phyloP scores from a whole-genome alignment of 2,797 vertebrate species.

The Lutra lutra region DNA sequence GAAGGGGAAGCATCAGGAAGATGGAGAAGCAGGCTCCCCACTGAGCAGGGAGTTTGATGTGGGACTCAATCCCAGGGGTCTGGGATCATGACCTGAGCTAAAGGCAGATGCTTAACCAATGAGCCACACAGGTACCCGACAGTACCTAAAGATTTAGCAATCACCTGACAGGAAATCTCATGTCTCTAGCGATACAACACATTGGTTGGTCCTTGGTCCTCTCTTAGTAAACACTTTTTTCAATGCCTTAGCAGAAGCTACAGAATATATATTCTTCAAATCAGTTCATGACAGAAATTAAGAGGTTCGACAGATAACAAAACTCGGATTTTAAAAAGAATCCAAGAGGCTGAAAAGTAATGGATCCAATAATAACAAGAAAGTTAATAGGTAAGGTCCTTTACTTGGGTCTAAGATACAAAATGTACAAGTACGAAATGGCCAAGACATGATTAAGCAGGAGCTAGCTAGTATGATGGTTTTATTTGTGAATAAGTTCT shows the following conservation, averaged over 20 bases:
- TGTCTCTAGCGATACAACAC: background rate
- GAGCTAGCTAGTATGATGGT: background rate
- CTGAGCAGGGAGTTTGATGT: too few relatives aligned
- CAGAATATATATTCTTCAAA: background rate
- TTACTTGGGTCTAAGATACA: background rate
- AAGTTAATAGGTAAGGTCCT: background rate
- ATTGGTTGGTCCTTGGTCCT: background rate
- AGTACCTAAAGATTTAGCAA: background rate
- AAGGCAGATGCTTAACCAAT: too few relatives aligned
- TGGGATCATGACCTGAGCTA: too few relatives aligned
- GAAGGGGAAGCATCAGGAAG: too few relatives aligned
- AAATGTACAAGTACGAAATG: background rate
- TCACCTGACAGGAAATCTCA: background rate
- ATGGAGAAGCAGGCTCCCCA: too few relatives aligned
- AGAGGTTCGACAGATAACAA: background rate
- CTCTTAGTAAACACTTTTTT: constrained; percentile 9
- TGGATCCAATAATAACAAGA: background rate
- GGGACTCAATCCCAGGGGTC: too few relatives aligned
- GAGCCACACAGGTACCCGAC: too few relatives aligned
- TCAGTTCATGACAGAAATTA: constrained; percentile 9
- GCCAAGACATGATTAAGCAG: background rate
- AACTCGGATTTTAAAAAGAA: constrained; percentile 38
- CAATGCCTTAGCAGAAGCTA: constrained; percentile 12
- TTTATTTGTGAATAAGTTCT: background rate
- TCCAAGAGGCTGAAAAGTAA: background rate